These are phyloP conservation scores for Pipistrellus pipistrellus DNA, from an alignment of 2,797 vertebrate species.

Conservation along the genomic window DNA sequence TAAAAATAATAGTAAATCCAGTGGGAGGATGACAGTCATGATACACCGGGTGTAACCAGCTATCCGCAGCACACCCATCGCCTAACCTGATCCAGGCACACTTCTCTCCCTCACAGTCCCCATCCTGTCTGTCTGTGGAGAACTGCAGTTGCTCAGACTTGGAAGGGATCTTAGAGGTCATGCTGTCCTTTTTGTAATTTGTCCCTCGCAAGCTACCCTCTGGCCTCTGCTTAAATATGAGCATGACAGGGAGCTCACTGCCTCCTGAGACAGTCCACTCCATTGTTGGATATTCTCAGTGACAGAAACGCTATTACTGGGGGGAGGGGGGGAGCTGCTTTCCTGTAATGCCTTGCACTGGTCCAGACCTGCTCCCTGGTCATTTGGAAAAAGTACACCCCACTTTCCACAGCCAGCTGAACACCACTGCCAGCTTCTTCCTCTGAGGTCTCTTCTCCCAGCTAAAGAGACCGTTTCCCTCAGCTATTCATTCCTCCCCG, in stretches of 20 bases:
- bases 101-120: background rate
- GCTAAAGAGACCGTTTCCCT: background rate
- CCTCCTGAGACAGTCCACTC: background rate
- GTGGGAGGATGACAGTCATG: fast-evolving
- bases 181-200: constrained; percentile 18
- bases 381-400: background rate
- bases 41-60: fast-evolving
- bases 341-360: fast-evolving
- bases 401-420: background rate
- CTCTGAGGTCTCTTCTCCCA: background rate
- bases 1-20: background rate
- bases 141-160: constrained; percentile 59
- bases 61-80: background rate
- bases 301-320: background rate
- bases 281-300: background rate
- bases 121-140: constrained; percentile 24
- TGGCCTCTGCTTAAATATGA: background rate
- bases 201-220: background rate
- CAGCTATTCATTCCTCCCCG: background rate
- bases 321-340: background rate
- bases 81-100: background rate
- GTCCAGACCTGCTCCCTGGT: background rate
- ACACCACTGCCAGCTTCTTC: background rate
- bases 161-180: constrained; percentile 75
- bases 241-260: background rate